Evolutionary conservation across 1,140 invertebrate species (phyloP).

Genomic region (Eubasilissa regina): DNA sequence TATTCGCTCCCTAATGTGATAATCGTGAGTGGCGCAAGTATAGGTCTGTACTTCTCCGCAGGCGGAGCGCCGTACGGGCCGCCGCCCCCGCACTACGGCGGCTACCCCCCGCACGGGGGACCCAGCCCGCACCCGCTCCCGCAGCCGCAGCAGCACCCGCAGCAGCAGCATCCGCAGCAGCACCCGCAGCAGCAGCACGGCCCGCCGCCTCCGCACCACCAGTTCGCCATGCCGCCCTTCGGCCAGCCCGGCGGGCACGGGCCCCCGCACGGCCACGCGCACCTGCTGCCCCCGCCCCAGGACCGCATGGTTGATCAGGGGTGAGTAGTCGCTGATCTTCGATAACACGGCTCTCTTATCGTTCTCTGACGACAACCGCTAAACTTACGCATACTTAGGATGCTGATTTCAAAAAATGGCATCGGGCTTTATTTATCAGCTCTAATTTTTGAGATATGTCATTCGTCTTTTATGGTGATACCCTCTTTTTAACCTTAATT

Average conservation of each 20-base stretch:
- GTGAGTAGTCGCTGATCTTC: slow-evolving; percentile 38
- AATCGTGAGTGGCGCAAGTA: background rate
- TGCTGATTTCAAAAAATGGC: no score
- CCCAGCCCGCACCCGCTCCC: slow-evolving; percentile 41
- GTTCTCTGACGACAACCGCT: background rate
- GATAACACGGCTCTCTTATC: background rate
- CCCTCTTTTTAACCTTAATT: no score
- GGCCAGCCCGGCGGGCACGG: slow-evolving; percentile 33
- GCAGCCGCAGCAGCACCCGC: background rate
- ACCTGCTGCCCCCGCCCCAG: slow-evolving; percentile 51
- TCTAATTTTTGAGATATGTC: no score
- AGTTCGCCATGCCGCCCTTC: slow-evolving; percentile 43
- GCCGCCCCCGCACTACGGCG: slow-evolving; percentile 54
- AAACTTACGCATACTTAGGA: no score
- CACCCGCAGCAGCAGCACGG: slow-evolving; percentile 29
- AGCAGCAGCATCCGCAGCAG: slow-evolving; percentile 24
- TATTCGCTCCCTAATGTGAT: background rate
- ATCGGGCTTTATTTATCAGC: no score
- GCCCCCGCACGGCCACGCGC: slow-evolving; percentile 23
- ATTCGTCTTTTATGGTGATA: no score
- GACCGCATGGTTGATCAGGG: slow-evolving; percentile 58
- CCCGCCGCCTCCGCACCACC: slow-evolving; percentile 43
- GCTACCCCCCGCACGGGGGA: slow-evolving; percentile 34
- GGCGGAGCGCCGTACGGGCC: slow-evolving; percentile 49
- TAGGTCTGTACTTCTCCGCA: background rate